Percentiles rank a stretch among this genome's conserved stretches.
These are phyloP conservation scores for Drosophila kuntzei DNA, from an alignment of 2,888 invertebrate genomes.

Conservation along the genomic window DNA sequence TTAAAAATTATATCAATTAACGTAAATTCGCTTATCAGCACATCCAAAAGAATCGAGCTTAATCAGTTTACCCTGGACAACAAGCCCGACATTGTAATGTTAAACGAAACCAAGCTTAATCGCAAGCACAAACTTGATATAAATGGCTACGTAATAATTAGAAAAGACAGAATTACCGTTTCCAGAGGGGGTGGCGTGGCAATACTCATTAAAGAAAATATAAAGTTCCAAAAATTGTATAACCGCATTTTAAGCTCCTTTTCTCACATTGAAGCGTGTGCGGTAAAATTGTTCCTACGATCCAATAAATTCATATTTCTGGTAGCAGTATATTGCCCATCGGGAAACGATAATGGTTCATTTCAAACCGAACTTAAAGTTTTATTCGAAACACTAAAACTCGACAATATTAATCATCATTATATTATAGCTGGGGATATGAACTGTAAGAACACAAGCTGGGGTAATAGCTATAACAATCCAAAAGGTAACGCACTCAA, in stretches of 20 bases:
- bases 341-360: constrained; percentile 1
- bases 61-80: neutral
- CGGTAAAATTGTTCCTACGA: neutral
- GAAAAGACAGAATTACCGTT: neutral
- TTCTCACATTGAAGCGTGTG: neutral
- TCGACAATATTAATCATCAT: neutral
- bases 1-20: neutral
- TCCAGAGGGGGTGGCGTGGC: neutral
- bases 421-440: neutral
- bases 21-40: neutral
- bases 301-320: constrained; percentile 1
- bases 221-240: neutral
- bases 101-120: constrained; percentile 4
- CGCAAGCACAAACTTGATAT: constrained; percentile 1
- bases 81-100: constrained; percentile 2
- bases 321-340: neutral
- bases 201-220: neutral
- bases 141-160: constrained; percentile 1
- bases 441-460: neutral
- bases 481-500: neutral
- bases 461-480: constrained; percentile 3
- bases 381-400: constrained; percentile 1
- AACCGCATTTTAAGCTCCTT: neutral
- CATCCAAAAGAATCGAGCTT: neutral
- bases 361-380: neutral